These are phyloP conservation scores for Lycodopsis pacificus DNA, from an alignment of 2,797 vertebrate genomes.

Conservation along the genomic window DNA sequence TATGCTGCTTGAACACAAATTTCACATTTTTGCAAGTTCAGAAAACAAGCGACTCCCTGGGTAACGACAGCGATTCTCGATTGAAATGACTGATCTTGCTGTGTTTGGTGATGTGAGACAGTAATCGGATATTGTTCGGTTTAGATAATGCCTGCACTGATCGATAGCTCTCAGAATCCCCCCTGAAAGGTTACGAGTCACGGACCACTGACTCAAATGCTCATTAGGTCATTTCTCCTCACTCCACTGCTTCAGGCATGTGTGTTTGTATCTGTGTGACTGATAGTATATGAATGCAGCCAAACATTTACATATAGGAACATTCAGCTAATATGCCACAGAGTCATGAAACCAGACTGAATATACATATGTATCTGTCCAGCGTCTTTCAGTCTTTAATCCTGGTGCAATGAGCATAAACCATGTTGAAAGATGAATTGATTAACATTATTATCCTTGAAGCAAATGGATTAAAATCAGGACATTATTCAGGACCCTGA, in stretches of 20 bases:
- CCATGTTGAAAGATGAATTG: not conserved
- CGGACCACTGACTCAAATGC: conserved; percentile 11
- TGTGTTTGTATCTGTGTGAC: not conserved
- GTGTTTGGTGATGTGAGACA: conserved; percentile 1
- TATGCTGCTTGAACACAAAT: not conserved
- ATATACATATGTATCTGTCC: not conserved
- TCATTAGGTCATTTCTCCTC: conserved; percentile 19
- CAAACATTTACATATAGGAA: not conserved
- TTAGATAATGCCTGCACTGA: conserved; percentile 1
- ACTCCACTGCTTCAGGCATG: not conserved
- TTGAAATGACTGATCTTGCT: not conserved
- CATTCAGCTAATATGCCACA: not conserved
- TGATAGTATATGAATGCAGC: not conserved
- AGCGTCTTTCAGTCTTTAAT: not conserved
- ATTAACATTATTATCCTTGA: not conserved
- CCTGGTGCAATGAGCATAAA: not conserved
- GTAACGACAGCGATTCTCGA: not conserved
- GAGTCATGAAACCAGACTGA: not conserved
- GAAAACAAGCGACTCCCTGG: too few species aligned
- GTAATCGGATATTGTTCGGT: conserved; percentile 40
- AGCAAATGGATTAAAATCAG: not conserved
- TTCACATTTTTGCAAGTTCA: not conserved
- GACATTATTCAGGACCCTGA: not conserved
- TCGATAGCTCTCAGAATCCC: conserved; percentile 36
- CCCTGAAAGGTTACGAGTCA: conserved; percentile 40